Conservation (phyloP, 2,113 vertebrate species). For the Fukomys damarensis region DNA sequence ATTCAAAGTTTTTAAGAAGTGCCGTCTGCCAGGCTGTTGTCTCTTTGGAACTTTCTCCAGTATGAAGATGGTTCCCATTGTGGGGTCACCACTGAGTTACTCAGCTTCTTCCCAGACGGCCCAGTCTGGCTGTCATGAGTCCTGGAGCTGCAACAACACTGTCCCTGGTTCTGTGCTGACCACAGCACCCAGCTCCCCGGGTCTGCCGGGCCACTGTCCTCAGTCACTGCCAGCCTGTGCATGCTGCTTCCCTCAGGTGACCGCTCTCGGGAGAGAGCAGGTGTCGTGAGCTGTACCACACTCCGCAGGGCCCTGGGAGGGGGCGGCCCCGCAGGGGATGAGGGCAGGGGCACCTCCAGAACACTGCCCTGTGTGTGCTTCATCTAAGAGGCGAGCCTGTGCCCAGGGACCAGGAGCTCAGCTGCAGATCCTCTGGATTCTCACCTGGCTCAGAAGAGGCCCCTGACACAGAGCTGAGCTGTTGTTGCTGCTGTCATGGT, state of each 20-base stretch:
- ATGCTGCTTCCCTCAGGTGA: neutral
- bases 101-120: neutral
- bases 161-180: neutral
- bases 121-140: neutral
- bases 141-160: neutral
- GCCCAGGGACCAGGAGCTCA: neutral
- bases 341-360: neutral
- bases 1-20: neutral
- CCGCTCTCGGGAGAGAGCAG: neutral
- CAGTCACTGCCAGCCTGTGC: neutral
- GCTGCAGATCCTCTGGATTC: neutral
- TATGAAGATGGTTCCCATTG: neutral
- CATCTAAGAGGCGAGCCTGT: rapidly evolving
- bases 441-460: neutral
- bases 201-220: neutral
- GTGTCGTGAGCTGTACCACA: neutral
- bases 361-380: rapidly evolving
- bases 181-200: neutral
- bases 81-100: neutral
- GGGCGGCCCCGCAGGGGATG: too few relatives aligned
- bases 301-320: neutral
- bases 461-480: neutral
- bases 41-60: neutral
- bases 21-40: neutral
- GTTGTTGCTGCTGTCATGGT: neutral